Evolutionary conservation across 1,140 invertebrate genomes (phyloP), one percentile per base, ranked within the genome.

Genomic region (Drosophila elegans): DNA sequence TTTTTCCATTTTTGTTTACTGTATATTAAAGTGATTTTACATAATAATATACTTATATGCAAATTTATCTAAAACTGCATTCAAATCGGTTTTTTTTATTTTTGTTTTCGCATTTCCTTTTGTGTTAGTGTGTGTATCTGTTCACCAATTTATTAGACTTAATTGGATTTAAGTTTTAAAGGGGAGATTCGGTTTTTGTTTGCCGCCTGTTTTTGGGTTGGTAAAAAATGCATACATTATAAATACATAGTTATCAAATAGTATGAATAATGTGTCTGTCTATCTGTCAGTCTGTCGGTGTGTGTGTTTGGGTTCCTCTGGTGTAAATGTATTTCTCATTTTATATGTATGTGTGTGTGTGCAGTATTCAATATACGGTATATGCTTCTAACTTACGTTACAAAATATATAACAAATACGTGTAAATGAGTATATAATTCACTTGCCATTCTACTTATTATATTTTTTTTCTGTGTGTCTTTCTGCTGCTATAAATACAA

Each of bases 171-270:
- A 38, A 13, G 73, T 36, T 59, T 77, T 45, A 41, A 42, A 51
- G 46, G 52, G 48, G 66, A 53, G 29, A 53, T 60, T 46, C 11
- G 48, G 62, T 44, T 57, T 61, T 64, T 41, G 62, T 11, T 52
- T 56, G 51, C 57, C 72, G 61, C 44, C 62, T 73, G 27, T 51
- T 78, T 60, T 85, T 46, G 54, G 56, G 75, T 88, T 77, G 72
- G 83, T 89, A 90, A 90, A 90, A 90, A 90, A 82, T 86, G 75
- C 86, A 90, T 90, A 90, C 86, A 85, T 86, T 82, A 90, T 90
- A 90, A 90, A 90, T 90, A 90, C 82, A 90, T 90, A 90, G 86
- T 90, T 90, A 90, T 90, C 86, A 90, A 90, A 90, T 89, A 88
- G 83, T 79, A 73, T 81, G 71, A 68, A 68, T 59, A 71, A 13